These are phyloP conservation scores for Phortica okadai DNA, from an alignment of 2,888 invertebrate species.

Conservation along the genomic window DNA sequence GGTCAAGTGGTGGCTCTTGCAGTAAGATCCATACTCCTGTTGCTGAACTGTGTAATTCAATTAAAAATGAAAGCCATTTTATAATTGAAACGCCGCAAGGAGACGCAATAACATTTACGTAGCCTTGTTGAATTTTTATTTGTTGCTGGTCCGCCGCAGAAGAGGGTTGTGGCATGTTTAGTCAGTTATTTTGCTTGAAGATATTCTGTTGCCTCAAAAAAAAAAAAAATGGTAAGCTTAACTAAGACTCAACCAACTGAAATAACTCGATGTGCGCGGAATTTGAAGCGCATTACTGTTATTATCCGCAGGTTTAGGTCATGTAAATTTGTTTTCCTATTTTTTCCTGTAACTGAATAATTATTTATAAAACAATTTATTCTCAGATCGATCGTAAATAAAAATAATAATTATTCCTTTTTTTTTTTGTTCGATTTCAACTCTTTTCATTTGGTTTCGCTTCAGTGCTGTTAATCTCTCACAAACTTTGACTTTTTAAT, in stretches of 20 bases:
- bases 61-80: slow-evolving; percentile 10
- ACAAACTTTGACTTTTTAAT: not conserved
- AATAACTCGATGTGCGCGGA: too few relatives aligned
- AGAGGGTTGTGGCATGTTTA: too few relatives aligned
- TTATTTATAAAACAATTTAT: too few relatives aligned
- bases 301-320: not conserved
- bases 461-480: not conserved
- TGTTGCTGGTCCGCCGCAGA: not conserved
- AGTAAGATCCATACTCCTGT: not conserved
- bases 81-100: slow-evolving; percentile 6
- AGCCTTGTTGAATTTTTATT: not conserved
- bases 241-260: too few relatives aligned
- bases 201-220: too few relatives aligned
- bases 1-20: not conserved
- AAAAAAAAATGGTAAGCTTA: too few relatives aligned
- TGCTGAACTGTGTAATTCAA: not conserved
- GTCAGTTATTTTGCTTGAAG: too few relatives aligned
- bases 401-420: not conserved
- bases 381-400: too few relatives aligned
- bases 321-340: too few relatives aligned
- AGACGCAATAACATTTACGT: not conserved
- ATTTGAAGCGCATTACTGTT: not conserved
- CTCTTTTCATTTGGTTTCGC: not conserved
- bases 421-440: not conserved
- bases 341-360: too few relatives aligned